These are phyloP conservation scores for Syngnathus floridae DNA, from an alignment of 2,113 vertebrate species.

Conservation along the genomic window DNA sequence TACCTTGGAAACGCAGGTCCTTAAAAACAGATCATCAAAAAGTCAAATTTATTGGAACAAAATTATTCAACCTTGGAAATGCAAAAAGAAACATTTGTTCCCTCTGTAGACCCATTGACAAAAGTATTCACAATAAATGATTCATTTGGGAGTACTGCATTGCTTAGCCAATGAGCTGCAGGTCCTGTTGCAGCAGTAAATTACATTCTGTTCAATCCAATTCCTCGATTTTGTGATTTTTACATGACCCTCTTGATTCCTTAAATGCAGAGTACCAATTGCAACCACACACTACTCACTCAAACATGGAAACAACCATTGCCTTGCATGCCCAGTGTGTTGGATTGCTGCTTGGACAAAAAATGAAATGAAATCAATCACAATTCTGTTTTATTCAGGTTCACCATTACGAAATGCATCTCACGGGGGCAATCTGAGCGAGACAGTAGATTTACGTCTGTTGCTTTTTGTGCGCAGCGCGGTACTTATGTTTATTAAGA, in stretches of 20 bases:
- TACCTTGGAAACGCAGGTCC: background rate
- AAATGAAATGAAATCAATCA: too few relatives aligned
- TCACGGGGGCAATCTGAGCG: too few relatives aligned
- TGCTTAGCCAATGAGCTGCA: background rate
- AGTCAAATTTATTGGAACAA: background rate
- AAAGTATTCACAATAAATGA: background rate
- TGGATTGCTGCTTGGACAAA: background rate
- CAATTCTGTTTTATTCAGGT: too few relatives aligned
- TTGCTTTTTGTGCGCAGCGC: background rate
- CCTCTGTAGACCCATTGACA: background rate
- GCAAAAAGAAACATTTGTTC: too few relatives aligned
- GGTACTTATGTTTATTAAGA: background rate
- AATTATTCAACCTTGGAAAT: background rate
- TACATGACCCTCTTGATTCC: background rate
- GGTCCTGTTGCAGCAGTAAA: background rate
- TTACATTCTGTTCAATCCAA: background rate
- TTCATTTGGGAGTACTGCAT: background rate
- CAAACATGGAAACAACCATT: background rate
- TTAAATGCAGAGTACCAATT: background rate
- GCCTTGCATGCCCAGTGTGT: background rate
- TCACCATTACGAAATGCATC: background rate
- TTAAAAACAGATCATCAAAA: background rate
- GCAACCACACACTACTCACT: background rate
- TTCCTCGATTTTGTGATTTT: background rate
- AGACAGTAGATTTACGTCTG: background rate